phyloP scores from a whole-genome alignment of 1,140 invertebrate species.

The Tribolium castaneum region DNA sequence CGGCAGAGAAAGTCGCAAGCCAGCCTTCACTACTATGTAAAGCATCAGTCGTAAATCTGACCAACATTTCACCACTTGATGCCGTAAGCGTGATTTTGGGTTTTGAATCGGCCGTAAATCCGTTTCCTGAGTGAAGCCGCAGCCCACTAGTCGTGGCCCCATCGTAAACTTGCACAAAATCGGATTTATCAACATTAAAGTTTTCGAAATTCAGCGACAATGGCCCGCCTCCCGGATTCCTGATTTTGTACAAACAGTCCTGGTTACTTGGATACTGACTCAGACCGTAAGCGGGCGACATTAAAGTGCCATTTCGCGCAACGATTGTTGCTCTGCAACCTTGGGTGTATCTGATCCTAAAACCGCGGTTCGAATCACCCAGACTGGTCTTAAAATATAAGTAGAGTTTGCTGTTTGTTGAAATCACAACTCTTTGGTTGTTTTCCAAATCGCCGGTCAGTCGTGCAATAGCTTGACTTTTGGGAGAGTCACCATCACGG shows the following conservation, averaged over 20 bases:
- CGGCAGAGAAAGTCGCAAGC: conserved; percentile 92
- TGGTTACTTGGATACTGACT: conserved; percentile 91
- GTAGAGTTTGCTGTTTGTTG: conserved; percentile 89
- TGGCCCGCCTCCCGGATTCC: conserved; percentile 83
- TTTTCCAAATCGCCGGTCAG: conserved; percentile 82
- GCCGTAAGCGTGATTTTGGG: conserved; percentile 92
- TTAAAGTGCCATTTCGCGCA: conserved; percentile 84
- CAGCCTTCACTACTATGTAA: conserved; percentile 85
- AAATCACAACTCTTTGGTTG: conserved; percentile 89
- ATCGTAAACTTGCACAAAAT: conserved; percentile 89
- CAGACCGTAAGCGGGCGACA: conserved; percentile 87
- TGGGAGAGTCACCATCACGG: conserved; percentile 89
- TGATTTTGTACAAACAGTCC: conserved; percentile 90
- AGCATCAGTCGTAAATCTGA: conserved; percentile 90
- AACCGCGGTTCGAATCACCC: conserved; percentile 89
- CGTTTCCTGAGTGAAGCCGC: conserved; percentile 87
- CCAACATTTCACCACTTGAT: conserved; percentile 90
- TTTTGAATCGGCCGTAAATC: conserved; percentile 82
- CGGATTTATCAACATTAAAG: conserved; percentile 87
- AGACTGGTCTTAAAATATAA: conserved; percentile 92
- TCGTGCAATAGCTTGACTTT: conserved; percentile 83
- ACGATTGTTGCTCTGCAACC: conserved; percentile 85
- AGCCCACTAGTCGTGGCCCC: conserved; percentile 86
- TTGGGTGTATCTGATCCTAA: conserved; percentile 75
- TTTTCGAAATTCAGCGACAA: conserved; percentile 89